Evolutionary conservation across 2,888 invertebrate species (phyloP).

Genomic region (Entomobrya multifasciata): DNA sequence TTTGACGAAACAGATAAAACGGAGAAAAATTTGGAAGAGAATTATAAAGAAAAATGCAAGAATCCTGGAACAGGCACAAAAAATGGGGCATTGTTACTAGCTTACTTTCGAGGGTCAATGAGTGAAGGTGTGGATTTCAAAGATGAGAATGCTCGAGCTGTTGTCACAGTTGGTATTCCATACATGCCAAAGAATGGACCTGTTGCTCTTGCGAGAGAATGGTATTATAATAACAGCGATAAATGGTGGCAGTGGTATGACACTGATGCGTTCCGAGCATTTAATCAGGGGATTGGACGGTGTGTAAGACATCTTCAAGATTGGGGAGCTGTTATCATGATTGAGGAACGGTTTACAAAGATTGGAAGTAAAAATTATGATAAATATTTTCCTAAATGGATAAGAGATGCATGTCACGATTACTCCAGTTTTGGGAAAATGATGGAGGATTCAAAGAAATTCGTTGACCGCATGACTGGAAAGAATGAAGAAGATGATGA

Average conservation of each 20-base stretch:
- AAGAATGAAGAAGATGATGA: neutral
- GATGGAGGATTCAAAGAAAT: neutral
- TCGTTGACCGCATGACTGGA: neutral
- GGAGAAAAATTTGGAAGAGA: neutral
- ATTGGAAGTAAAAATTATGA: neutral
- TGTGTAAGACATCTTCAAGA: slow-evolving; percentile 72
- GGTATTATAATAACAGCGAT: slow-evolving; percentile 50
- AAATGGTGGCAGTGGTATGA: slow-evolving; percentile 66
- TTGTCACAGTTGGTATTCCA: slow-evolving; percentile 75
- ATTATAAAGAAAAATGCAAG: slow-evolving; percentile 30
- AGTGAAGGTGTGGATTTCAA: slow-evolving; percentile 75
- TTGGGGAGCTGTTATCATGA: slow-evolving; percentile 75
- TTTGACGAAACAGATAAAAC: slow-evolving; percentile 63
- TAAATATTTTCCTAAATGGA: neutral
- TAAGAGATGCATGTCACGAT: neutral
- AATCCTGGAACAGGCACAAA: neutral
- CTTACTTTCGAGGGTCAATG: slow-evolving; percentile 69
- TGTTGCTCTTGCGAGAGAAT: slow-evolving; percentile 33
- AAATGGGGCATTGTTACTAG: slow-evolving; percentile 70
- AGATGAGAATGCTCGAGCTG: slow-evolving; percentile 75
- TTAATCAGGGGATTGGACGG: slow-evolving; percentile 76
- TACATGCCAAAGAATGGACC: slow-evolving; percentile 33
- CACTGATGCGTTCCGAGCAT: slow-evolving; percentile 73
- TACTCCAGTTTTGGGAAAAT: neutral
- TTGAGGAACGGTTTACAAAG: slow-evolving; percentile 60